Conservation (phyloP, 2,113 vertebrate species). For the Halichoerus grypus region DNA sequence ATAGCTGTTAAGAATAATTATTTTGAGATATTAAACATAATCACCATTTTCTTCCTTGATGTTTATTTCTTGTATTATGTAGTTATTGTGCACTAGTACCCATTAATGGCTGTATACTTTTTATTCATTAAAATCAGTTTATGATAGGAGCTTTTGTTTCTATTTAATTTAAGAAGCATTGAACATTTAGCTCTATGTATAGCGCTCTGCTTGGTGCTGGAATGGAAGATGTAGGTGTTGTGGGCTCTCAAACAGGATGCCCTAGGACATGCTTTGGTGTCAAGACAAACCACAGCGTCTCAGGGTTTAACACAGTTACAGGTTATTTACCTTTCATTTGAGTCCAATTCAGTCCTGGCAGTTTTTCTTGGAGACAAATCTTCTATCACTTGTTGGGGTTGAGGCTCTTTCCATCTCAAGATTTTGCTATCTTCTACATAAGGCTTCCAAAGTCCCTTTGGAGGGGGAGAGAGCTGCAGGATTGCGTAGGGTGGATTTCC, state of each 20-base stretch:
- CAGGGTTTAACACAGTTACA: background rate
- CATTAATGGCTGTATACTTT: slow-evolving; percentile 41
- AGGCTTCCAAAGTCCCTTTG: background rate
- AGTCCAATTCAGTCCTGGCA: background rate
- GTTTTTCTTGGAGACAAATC: background rate
- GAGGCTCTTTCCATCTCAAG: background rate
- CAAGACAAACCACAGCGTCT: background rate
- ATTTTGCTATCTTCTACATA: background rate
- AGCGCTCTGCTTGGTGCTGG: background rate
- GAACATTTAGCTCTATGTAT: background rate
- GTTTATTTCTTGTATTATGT: slow-evolving; percentile 63
- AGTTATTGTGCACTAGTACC: slow-evolving; percentile 43
- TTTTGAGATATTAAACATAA: slow-evolving; percentile 73
- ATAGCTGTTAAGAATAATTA: slow-evolving; percentile 74
- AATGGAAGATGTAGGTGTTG: background rate
- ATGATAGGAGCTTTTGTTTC: slow-evolving; percentile 39
- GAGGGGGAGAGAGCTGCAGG: background rate
- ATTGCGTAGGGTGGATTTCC: background rate
- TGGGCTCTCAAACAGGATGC: background rate
- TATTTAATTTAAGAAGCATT: slow-evolving; percentile 48
- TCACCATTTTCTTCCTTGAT: slow-evolving; percentile 67
- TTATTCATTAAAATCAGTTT: slow-evolving; percentile 59
- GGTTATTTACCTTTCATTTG: background rate
- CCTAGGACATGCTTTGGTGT: background rate
- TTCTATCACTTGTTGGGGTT: background rate